Base-by-base conservation (phyloP, 2,797 vertebrate species). In the Myripristis murdjan region DNA sequence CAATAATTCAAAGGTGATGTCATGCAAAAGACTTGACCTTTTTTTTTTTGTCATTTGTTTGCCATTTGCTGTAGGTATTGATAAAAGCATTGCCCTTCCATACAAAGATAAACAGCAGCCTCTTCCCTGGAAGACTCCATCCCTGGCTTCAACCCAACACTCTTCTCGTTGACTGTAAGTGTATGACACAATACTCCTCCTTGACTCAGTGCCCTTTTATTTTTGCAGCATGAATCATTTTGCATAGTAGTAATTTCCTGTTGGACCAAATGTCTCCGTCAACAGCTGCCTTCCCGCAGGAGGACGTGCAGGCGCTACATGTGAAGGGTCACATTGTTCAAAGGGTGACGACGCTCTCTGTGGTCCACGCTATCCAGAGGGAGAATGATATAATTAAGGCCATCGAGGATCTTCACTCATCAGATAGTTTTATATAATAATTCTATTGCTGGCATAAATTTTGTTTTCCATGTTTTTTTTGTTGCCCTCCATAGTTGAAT, bases 91-190 rank as follows among this genome's bases (percentile, higher is more conserved):
- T 97, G 65, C 92, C 93, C 0, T 73, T 92, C 41, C 89, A 95
- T 82, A 93, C 93, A 87, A 93, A 96, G 64, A 89, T 93, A 77
- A 96, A 94, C 71, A 92, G 94, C 74, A 97, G 94, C 83, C 66
- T 95, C 57, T 91, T 92, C 14, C 82, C 86, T 48, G 92, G 89
- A 53, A 92, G 94, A 73, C 91, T 95, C 67, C 91, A 95, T 47
- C 92, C 92, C 0, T 82, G 94, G 55, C 90, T 93, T 73, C 90
- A 95, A 53, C 91, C 93, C 75, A 91, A 92, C 72, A 79, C 75
- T 46, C 78, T 89, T 87, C 88, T 94, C 76, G 91, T 94, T 76
- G 95, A 96, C 81, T 84, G 95, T 96, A 88, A 73, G 79, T 35
- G 11, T 43, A 49, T 57, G 12, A 33, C 11, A 15, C 12, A 20